Percentiles rank a stretch among this genome's conserved stretches.
Conservation (phyloP, 2,888 invertebrate species). For the Andrena flavipes region DNA sequence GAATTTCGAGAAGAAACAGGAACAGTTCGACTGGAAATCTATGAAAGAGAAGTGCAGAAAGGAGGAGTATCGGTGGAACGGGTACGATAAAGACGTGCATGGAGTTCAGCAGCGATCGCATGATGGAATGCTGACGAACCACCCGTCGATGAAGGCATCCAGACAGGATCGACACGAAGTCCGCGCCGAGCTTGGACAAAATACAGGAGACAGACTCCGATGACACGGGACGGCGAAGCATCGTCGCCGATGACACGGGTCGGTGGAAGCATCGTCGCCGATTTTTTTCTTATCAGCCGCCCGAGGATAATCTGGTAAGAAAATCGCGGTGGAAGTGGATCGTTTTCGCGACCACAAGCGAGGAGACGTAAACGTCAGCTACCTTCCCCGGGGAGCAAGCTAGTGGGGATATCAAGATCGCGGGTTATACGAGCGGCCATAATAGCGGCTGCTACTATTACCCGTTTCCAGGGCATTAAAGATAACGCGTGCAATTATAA, state of each 20-base stretch:
- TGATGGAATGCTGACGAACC: too few species aligned
- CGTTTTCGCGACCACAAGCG: neutral
- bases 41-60: neutral
- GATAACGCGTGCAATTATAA: constrained; percentile 82
- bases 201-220: too few species aligned
- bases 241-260: too few species aligned
- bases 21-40: neutral
- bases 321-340: neutral
- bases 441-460: constrained; percentile 79
- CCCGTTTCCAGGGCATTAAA: constrained; percentile 80
- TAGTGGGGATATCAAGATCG: constrained; percentile 82
- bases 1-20: neutral
- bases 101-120: neutral
- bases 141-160: too few species aligned
- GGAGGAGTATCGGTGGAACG: neutral
- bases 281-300: too few species aligned
- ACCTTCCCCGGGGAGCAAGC: neutral
- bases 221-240: too few species aligned
- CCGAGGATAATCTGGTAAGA: too few species aligned
- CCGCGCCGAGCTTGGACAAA: too few species aligned
- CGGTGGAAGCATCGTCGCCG: too few species aligned
- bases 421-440: constrained; percentile 82
- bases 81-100: neutral
- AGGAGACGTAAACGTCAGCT: constrained; percentile 5
- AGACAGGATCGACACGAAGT: too few species aligned